These are phyloP conservation scores for Bovichtus diacanthus DNA, from an alignment of 2,797 vertebrate genomes.

Conservation along the genomic window DNA sequence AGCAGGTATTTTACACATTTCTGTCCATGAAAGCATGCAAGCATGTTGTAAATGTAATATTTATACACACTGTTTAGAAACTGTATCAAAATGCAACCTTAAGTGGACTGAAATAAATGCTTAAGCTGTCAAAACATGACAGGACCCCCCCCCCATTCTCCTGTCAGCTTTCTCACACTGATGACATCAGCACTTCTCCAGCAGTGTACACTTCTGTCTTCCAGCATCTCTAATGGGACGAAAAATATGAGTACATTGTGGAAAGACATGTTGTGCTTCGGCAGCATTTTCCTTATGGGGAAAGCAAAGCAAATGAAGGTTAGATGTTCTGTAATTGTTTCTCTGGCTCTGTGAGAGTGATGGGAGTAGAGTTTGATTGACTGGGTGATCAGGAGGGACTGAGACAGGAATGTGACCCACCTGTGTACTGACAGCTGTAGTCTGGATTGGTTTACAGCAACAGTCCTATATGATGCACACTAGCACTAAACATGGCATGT, in stretches of 20 bases:
- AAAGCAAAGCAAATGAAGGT: slow-evolving; percentile 4
- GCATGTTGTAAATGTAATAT: slow-evolving; percentile 34
- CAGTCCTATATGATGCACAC: background rate
- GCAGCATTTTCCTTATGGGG: slow-evolving; percentile 41
- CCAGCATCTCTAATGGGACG: slow-evolving; percentile 38
- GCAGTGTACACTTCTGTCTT: background rate
- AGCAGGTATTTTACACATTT: slow-evolving; percentile 25
- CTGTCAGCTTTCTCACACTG: slow-evolving; percentile 50
- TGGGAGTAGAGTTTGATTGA: slow-evolving; percentile 17
- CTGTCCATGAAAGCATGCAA: slow-evolving; percentile 6
- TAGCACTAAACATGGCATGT: background rate
- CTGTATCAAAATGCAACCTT: slow-evolving; percentile 12
- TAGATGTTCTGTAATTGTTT: slow-evolving; percentile 28
- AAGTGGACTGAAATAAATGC: slow-evolving; percentile 34
- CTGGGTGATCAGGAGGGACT: slow-evolving; percentile 8
- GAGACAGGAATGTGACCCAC: slow-evolving; percentile 6
- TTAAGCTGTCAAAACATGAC: slow-evolving; percentile 49
- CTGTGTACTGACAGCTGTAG: slow-evolving; percentile 29
- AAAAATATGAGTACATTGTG: slow-evolving; percentile 14
- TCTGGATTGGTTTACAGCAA: slow-evolving; percentile 13
- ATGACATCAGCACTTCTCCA: slow-evolving; percentile 67
- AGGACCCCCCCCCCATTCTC: slow-evolving; percentile 20
- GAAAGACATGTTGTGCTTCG: slow-evolving; percentile 34
- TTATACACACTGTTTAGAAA: slow-evolving; percentile 22
- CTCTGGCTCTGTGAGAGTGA: background rate